Evolutionary conservation across 92 coral and sea anemone species (phyloP), one percentile per base, ranked within the genome.

Genomic region (Actinostola sp.): DNA sequence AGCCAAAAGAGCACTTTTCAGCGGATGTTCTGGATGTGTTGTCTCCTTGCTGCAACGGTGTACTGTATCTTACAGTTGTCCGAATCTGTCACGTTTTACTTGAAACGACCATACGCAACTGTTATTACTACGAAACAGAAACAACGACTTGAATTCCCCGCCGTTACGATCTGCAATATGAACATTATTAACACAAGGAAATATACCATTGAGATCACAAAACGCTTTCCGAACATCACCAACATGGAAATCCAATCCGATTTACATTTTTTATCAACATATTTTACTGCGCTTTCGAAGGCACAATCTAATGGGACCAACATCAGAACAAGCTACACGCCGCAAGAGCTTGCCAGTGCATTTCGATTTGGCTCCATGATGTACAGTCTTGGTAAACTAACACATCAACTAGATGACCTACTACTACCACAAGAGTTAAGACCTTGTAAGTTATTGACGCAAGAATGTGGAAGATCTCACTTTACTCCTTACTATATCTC

Each of bases 81-180:
- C 15, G 21, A 49, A 4, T 77, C 79, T 13, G 33, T 76, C 8
- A 12, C 32, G 15, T 76, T 67, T 34, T 83, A 46, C 73, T 24
- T 70, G 21, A 17, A 62, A 5, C 43, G 49, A 30, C 74, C 83
- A 2, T 44, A 53, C 28, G 19, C 72, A 8, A 75, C 88, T 1
- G 45, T 26, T 3, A 44, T 77, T 8, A 70, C 60, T 16, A 76
- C 66, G 30, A 70, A 32, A 8, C 45, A 76, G n/a, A 9, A 28
- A 24, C 8, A 24, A n/a, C 39, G 62, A 0, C 30, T 82, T 16
- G 71, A 35, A 7, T 82, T 82, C 44, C 87, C 87, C 2, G 82
- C 77, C 21, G 77, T 82, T 21, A 66, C 77, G 26, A 76, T 82
- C 42, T 82, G 88, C 33, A 82, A 82, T 14, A 48, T 76, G 52